Base-by-base conservation (phyloP, 1,140 invertebrate species). In the Camponotus vicinus region DNA sequence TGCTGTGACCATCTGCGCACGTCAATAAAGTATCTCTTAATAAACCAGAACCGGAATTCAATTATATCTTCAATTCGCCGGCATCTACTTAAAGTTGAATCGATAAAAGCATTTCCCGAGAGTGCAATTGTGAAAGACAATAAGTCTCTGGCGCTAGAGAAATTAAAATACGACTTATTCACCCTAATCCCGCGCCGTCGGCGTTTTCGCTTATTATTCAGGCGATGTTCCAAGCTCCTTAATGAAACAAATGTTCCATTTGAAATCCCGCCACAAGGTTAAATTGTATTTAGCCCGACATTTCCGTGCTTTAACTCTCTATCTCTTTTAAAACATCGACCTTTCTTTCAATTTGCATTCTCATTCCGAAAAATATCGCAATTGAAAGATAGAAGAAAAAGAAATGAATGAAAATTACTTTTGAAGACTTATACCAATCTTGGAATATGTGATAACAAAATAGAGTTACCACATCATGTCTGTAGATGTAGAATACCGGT, bases 1-100 rank as follows among this genome's bases (percentile, higher is more conserved):
- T 97, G 77, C 94, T 94, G 85, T 94, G 93, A 92, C 95, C 94
- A 94, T 96, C 96, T 96, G 94, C 79, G 95, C 95, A 92, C 57
- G 37, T 21, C 71, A 85, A 71, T 85, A 73, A 71, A 73, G 45
- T 83, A 49, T 83, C 79, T 83, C 55, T 83, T 83, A 83, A 75
- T 83, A 83, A 83, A 83, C 69, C 49, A 73, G 49, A 55, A n/a
- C 9, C 40, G 55, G 69, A 73, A 83, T 83, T 55, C 79, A 83
- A 83, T 83, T 83, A 52, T 52, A 83, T 71, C 57, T 83, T 83
- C 79, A 32, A 83, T 83, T 73, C 27, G 69, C 55, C 55, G 40
- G 69, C 55, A 83, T 75, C 79, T 75, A 83, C 70, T 83, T 83
- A 57, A 83, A 83, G 75, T 75, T 83, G 57, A 83, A 75, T 83